Percentiles rank a stretch among this genome's conserved stretches.
Evolutionary conservation across 30 jellyfish, hydroid and myxozoan genomes (phyloP).

Genomic region (Hydractinia echinata): DNA sequence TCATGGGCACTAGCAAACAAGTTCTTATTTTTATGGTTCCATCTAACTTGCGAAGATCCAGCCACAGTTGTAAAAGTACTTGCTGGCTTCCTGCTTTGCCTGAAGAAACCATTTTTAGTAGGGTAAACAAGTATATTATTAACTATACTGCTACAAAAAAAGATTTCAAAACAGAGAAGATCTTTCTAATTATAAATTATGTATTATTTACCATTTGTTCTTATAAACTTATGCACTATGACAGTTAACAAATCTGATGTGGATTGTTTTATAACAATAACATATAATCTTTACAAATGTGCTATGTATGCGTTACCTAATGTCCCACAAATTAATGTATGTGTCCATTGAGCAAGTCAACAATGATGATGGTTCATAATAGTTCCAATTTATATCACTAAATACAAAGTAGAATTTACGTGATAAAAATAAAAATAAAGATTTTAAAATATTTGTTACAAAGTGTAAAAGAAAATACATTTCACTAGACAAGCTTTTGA

Average conservation of each 20-base stretch:
- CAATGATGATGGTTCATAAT: constrained; percentile 45
- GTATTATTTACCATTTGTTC: too few relatives aligned
- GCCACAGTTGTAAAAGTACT: constrained; percentile 54
- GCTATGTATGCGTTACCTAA: constrained; percentile 46
- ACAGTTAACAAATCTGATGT: too few relatives aligned
- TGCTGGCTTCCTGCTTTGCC: constrained; percentile 36
- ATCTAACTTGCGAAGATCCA: constrained; percentile 96
- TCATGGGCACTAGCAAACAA: constrained; percentile 97
- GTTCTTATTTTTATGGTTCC: constrained; percentile 74
- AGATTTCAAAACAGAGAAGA: too few relatives aligned
- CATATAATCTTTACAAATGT: neutral
- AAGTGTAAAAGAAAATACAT: too few relatives aligned
- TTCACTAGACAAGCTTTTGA: too few relatives aligned
- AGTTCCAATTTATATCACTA: constrained; percentile 88
- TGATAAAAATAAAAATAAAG: neutral
- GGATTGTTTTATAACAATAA: too few relatives aligned
- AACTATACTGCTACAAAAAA: too few relatives aligned
- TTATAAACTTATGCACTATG: too few relatives aligned
- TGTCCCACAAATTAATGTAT: constrained; percentile 85
- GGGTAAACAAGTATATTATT: too few relatives aligned
- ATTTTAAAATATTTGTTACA: too few relatives aligned
- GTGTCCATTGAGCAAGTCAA: constrained; percentile 98
- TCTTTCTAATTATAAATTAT: too few relatives aligned
- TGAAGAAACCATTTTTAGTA: neutral
- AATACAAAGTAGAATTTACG: neutral